phyloP scores from a whole-genome alignment of 2,797 vertebrate genomes.

The Erethizon dorsatum region DNA sequence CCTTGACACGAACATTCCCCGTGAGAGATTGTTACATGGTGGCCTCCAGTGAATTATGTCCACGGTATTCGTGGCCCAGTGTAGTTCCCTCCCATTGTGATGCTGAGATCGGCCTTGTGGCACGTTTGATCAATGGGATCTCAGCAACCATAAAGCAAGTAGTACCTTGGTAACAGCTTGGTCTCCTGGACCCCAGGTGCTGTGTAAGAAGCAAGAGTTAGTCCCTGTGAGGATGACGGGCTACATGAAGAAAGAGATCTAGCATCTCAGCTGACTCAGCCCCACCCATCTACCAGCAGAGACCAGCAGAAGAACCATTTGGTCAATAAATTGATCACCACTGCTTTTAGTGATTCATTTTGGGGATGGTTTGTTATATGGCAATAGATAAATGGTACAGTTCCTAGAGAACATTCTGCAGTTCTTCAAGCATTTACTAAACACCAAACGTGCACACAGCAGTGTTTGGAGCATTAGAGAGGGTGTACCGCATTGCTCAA shows the following conservation, averaged over 20 bases:
- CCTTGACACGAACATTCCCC: background rate
- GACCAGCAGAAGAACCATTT: background rate
- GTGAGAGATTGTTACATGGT: background rate
- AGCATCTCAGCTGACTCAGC: background rate
- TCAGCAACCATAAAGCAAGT: background rate
- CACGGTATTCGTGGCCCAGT: no score
- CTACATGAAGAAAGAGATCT: background rate
- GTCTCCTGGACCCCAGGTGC: background rate
- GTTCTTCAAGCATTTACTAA: background rate
- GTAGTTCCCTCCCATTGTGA: background rate
- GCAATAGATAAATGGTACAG: background rate
- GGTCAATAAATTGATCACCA: background rate
- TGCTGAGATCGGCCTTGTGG: background rate
- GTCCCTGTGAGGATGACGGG: background rate
- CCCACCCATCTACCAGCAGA: background rate
- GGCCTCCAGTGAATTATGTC: background rate
- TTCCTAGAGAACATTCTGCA: background rate
- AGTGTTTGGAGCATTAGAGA: background rate
- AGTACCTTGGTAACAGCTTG: background rate
- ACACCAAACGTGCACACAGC: background rate
- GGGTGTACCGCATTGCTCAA: background rate
- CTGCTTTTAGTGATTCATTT: constrained; percentile 5
- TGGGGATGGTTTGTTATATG: background rate
- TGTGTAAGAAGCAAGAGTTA: background rate
- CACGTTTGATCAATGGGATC: background rate